Evolutionary conservation across 2,888 invertebrate genomes (phyloP), one percentile per base, ranked within the genome.

Genomic region (Standfussiana lucernea): DNA sequence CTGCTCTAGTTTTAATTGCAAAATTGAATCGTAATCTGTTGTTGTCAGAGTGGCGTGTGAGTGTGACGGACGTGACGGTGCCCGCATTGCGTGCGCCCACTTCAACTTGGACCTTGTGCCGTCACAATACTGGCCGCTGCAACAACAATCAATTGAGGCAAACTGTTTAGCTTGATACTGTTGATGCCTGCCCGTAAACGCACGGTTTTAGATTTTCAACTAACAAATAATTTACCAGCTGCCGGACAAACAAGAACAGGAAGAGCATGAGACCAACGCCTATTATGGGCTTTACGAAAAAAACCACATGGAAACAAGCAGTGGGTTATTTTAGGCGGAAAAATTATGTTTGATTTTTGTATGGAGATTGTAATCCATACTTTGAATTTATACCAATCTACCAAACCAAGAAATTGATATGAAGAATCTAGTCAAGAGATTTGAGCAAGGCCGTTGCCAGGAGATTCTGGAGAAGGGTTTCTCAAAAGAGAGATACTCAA

Each of bases 21-120:
- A 86, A 88, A 89, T 89, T 89, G 88, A 87, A 84, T 89, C 80
- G 87, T 87, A 89, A 89, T 86, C 83, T 85, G 82, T 79, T 89
- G 85, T 85, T 69, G 72, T 79, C 82, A 76, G 82, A 77, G 84
- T 80, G 81, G 85, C 86, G 81, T 82, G 85, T 37, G 37, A 24
- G 37, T 40, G 37, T 83, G 88, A 88, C 80, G 77, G 84, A 82
- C 80, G 70, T 72, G 73, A 65, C 68, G 4, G 72, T 50, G 75
- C 75, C 65, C 77, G 65, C 74, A 78, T 65, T n/a, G 21, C n/a
- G 1, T 11, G 59, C 32, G 13, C 32, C 21, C 59, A 56, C 62
- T 47, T 45, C 40, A 77, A 50, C 68, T 59, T 83, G 62, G 68
- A 62, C 64, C 74, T 61, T 74, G 6, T 68, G 61, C 13, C 28